phyloP scores from a whole-genome alignment of 2,797 vertebrate genomes.

The Podarcis lilfordi region DNA sequence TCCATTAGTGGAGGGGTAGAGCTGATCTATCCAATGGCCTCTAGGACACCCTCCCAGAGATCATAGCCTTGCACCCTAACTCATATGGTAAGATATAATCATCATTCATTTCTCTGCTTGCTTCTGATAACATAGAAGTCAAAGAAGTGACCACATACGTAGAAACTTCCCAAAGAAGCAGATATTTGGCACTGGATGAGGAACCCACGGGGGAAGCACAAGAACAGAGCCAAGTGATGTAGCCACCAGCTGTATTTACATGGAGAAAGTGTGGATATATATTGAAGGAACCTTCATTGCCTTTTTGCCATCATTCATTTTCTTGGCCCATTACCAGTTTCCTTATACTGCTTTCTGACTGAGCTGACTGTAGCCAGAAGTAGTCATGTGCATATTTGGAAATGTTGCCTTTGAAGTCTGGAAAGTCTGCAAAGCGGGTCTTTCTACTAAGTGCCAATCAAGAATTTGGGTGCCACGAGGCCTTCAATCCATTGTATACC shows the following conservation, averaged over 20 bases:
- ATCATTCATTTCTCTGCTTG: background rate
- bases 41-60: too few relatives aligned
- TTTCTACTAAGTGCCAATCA: background rate
- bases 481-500: background rate
- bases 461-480: background rate
- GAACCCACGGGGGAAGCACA: background rate
- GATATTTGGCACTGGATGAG: background rate
- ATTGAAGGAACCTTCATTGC: slow-evolving; percentile 13
- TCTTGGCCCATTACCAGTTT: slow-evolving; percentile 20
- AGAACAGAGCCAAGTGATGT: slow-evolving; percentile 2
- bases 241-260: slow-evolving; percentile 33
- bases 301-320: slow-evolving; percentile 11
- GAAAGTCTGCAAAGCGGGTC: background rate
- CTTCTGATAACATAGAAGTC: background rate
- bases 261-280: slow-evolving; percentile 11
- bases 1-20: too few relatives aligned
- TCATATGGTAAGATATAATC: too few relatives aligned
- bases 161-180: background rate
- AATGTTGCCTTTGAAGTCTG: background rate
- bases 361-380: background rate
- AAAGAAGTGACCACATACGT: background rate
- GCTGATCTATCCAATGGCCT: too few relatives aligned
- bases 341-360: slow-evolving; percentile 4
- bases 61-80: too few relatives aligned
- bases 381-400: background rate